These are phyloP conservation scores for Fragariocoptes setiger DNA, from an alignment of 1,140 invertebrate genomes.

Conservation along the genomic window DNA sequence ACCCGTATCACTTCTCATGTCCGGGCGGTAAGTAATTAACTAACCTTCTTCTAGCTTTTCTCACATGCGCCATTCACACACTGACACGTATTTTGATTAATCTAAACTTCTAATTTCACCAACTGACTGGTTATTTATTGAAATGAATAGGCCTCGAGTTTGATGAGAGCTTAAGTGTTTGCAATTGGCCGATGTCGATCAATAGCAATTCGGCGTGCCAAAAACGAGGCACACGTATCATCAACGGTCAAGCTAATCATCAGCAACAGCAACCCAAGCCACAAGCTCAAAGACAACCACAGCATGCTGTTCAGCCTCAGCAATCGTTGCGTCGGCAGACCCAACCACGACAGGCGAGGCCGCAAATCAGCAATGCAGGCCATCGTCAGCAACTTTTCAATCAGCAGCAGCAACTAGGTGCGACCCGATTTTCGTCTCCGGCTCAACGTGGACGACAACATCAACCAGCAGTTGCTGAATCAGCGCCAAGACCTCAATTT, in stretches of 20 bases:
- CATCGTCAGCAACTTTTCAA: background rate
- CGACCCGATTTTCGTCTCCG: too few species aligned
- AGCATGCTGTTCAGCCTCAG: background rate
- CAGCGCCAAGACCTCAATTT: too few species aligned
- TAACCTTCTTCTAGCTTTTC: too few species aligned
- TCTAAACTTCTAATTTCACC: too few species aligned
- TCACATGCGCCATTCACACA: too few species aligned
- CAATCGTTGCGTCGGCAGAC: background rate
- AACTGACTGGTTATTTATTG: too few species aligned
- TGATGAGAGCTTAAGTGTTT: conserved; percentile 15
- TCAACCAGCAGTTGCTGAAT: background rate
- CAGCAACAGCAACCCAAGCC: background rate
- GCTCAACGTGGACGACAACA: background rate
- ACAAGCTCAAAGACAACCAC: background rate
- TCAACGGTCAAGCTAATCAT: background rate
- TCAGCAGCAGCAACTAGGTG: background rate
- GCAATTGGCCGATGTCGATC: conserved; percentile 12
- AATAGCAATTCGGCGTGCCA: conserved; percentile 11
- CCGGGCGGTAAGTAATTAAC: too few species aligned
- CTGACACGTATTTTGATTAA: too few species aligned
- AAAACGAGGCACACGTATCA: background rate
- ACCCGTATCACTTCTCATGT: conserved; percentile 18
- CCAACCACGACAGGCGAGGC: background rate
- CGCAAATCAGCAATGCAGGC: background rate
- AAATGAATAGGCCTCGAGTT: conserved; percentile 17